Evolutionary conservation across 2,797 vertebrate species (phyloP).

Genomic region (Hippocampus kuda): DNA sequence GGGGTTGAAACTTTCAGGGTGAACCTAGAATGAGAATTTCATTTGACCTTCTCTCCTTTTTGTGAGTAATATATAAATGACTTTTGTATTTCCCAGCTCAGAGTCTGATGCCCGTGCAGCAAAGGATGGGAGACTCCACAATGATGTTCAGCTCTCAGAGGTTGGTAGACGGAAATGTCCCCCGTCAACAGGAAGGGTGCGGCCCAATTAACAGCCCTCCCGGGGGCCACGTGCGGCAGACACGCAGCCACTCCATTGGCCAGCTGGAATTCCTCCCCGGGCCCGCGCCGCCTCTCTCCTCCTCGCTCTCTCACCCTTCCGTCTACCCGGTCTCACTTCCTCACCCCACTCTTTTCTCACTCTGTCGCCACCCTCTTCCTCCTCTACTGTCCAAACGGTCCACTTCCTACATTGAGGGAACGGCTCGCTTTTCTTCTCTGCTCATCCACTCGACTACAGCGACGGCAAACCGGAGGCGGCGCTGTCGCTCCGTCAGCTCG

Average conservation of each 20-base stretch:
- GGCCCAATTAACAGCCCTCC: conserved; percentile 20
- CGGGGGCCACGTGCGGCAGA: conserved; percentile 58
- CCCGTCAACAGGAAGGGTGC: conserved; percentile 35
- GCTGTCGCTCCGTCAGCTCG: conserved; percentile 42
- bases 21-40: not conserved
- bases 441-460: conserved; percentile 37
- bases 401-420: conserved; percentile 15
- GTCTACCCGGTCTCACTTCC: conserved; percentile 19
- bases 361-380: conserved; percentile 12
- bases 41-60: not conserved
- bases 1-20: no score
- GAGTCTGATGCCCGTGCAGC: conserved; percentile 72
- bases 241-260: conserved; percentile 75
- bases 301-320: conserved; percentile 57
- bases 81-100: conserved; percentile 61
- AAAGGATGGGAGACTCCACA: conserved; percentile 73
- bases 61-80: not conserved
- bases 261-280: conserved; percentile 63
- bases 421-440: conserved; percentile 31
- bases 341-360: conserved; percentile 12
- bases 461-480: conserved; percentile 10
- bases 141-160: conserved; percentile 78
- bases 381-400: conserved; percentile 9
- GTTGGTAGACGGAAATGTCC: conserved; percentile 77
- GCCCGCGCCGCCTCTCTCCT: conserved; percentile 46